These are phyloP conservation scores for Vidua chalybeata DNA, from an alignment of 2,113 vertebrate species.

Conservation along the genomic window DNA sequence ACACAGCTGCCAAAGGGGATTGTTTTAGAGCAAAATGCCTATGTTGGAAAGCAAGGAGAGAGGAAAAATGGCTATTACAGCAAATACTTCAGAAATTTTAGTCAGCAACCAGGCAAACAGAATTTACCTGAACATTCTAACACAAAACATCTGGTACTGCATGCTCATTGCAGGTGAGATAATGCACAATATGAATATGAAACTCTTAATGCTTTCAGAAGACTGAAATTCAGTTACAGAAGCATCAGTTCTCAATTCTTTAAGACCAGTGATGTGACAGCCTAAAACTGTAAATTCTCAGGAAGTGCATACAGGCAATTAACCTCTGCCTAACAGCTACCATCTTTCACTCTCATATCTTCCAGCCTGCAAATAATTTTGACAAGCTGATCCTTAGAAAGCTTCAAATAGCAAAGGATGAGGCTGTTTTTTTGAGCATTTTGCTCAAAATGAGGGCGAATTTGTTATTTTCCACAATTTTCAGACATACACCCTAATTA, in stretches of 20 bases:
- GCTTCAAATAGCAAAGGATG: background rate
- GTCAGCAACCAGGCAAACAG: background rate
- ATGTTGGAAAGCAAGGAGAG: background rate
- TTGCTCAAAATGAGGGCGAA: background rate
- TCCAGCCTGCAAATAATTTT: constrained; percentile 13
- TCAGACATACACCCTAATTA: background rate
- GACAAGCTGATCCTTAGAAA: constrained; percentile 9
- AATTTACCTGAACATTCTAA: background rate
- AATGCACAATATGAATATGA: background rate
- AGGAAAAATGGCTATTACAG: background rate
- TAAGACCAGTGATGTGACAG: background rate
- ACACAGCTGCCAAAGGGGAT: background rate
- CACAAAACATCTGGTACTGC: background rate
- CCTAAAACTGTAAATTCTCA: constrained; percentile 24
- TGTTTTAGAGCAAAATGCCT: background rate
- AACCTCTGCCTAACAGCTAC: constrained; percentile 17
- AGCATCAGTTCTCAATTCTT: background rate
- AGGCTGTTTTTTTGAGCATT: background rate
- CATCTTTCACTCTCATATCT: background rate
- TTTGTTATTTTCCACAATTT: background rate
- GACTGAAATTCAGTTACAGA: background rate
- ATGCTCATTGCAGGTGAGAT: background rate
- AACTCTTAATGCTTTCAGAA: background rate
- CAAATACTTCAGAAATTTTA: background rate
- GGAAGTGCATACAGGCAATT: background rate